Base-by-base conservation (phyloP, 2,113 vertebrate genomes). In the Hucho hucho region DNA sequence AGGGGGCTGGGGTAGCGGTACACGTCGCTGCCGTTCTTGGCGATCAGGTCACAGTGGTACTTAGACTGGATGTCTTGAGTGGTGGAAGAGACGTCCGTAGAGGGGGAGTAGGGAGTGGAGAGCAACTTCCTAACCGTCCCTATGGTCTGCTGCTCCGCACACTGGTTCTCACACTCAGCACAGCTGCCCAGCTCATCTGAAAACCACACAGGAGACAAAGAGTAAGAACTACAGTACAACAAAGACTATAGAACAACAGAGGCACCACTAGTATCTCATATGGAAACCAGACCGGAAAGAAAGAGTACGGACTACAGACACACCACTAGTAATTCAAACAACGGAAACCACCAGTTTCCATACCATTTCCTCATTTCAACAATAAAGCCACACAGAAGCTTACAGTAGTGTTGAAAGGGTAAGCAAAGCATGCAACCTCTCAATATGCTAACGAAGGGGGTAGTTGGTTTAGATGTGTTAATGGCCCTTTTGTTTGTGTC, bases 1-100 rank as follows among this genome's bases (percentile, higher is more conserved):
- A 97, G 94, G 0, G 96, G 97, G 73, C 95, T 98, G 12, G 95
- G 96, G 78, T 97, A 97, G 63, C 94, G 93, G 83, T 95, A 97
- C 9, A 97, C 79, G 0, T 98, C 95, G 1, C 82, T 94, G 78
- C 95, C 93, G 0, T 95, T 97, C 87, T 93, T 94, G 81, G 94
- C 94, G 80, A 98, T 92, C 78, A 96, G 92, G 85, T 96, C 95
- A 1, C 94, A 96, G 81, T 95, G 95, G 82, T 93, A 96, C 88
- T 95, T 97, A 29, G 94, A 95, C 46, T 95, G 92, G 16, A 93
- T 88, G 80, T 95, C 95, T 83, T 91, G n/a, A 24, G 20, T 22
- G 58, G 20, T 22, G 58, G 58, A 22, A 16, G 93, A 76, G 75
- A 93, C 87, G 81, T 95, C 95, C 76, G 90, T 70, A 81, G 91